Evolutionary conservation across 2,797 vertebrate species (phyloP), one percentile per base, ranked within the genome.

Genomic region (Enoplosus armatus): DNA sequence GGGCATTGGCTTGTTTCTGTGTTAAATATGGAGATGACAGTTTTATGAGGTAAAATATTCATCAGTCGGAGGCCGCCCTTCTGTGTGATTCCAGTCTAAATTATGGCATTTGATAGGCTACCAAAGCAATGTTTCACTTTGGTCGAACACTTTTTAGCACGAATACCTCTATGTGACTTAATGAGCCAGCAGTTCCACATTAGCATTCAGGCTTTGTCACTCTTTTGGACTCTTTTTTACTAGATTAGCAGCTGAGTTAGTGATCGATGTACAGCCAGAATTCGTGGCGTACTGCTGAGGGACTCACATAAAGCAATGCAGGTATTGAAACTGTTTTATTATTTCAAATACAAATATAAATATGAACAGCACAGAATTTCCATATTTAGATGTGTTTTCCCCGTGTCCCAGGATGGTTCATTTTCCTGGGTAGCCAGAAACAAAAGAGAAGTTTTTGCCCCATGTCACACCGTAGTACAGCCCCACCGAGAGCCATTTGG

Each of bases 21-120:
- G 84, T 93, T 96, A 95, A 93, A 95, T 94, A 94, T 91, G 92
- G 89, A 95, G 91, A 90, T 86, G 89, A 92, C 94, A 94, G 89
- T 93, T 95, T 94, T 91, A 94, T 91, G 91, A 93, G 91, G 91
- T 90, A 90, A 94, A 94, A 93, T 93, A 93, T 94, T 91, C 91
- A 94, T 92, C 88, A 91, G 84, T 85, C 77, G 65, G 72, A 83
- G 86, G 79, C 77, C 48, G 59, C 72, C 80, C 81, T 77, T 87
- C 87, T 80, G 75, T 87, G 78, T 89, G 89, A 89, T 92, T 88
- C 79, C 74, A 75, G 74, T 82, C 75, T 90, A 90, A 90, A 91
- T 93, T 77, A 87, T 80, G 79, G 85, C 75, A 84, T 90, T 86
- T 87, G 92, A 92, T 89, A 80, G 83, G 80, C 67, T 80, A 89